Evolutionary conservation across 1,140 invertebrate genomes (phyloP), one percentile per base, ranked within the genome.

Genomic region (Bicyclus anynana): DNA sequence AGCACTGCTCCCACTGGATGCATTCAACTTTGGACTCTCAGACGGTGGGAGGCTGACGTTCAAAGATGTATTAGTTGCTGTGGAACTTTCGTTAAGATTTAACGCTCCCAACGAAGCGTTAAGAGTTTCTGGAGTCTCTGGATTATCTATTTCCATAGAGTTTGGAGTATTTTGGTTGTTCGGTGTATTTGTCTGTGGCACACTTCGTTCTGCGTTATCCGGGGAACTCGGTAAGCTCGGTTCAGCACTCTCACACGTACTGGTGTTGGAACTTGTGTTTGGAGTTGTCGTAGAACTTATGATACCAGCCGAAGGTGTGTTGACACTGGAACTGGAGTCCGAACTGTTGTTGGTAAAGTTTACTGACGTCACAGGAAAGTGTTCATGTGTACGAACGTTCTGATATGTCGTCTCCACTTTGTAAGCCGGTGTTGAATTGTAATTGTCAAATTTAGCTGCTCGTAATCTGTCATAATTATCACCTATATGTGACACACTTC

Each of bases 291-390:
- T 82, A 0, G 80, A 85, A 60, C 84, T 88, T 16, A 77, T 67
- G 5, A 78, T 75, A 6, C 77, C 80, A 20, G 72, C 71, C 0
- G 84, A 85, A 0, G 83, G 75, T 5, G 86, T 89, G 42, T 85
- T 87, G 57, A 81, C 79, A 59, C 84, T 86, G 0, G 87, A 89
- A 54, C 87, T 89, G 0, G 88, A 89, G 50, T 89, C 86, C 0
- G 86, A 87, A 18, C 80, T 84, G 29, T 71, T 80, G 49, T 80
- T 86, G 2, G 50, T 78, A 37, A 80, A 83, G 57, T 70, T 77
- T 0, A 33, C 29, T 33, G 29, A 33, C 4, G 72, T 67, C 0
- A 72, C 71, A 0, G 77, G 76, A 17, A 76, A 74, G 17, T 75
- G 76, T 56, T 79, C 83, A 51, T 74, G 70, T 0, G 67, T 53